Evolutionary conservation across 2,888 invertebrate species (phyloP).

Genomic region (Metalampra italica): DNA sequence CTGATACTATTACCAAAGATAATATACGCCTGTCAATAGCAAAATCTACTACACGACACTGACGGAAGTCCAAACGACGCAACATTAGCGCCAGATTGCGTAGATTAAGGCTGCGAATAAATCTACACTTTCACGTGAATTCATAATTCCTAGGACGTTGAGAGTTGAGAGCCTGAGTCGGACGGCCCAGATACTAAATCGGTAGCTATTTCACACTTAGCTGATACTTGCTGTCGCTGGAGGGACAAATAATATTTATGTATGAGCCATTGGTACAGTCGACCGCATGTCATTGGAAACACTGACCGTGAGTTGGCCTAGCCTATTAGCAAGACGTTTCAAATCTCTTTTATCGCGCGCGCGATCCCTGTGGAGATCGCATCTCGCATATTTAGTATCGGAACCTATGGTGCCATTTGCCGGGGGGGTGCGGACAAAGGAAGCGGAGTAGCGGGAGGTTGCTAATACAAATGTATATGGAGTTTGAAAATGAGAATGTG

Average conservation of each 20-base stretch:
- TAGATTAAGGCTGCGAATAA: constrained; percentile 22
- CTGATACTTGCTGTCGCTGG: constrained; percentile 6
- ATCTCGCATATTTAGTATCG: no score
- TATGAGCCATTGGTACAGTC: background rate
- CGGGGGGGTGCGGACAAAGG: no score
- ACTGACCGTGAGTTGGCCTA: no score
- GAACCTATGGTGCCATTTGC: no score
- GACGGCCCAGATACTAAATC: constrained; percentile 7
- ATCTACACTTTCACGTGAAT: constrained; percentile 25
- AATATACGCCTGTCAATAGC: background rate
- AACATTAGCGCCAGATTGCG: constrained; percentile 13
- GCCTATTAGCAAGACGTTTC: no score
- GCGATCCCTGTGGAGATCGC: no score
- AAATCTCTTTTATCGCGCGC: no score
- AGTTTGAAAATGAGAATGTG: no score
- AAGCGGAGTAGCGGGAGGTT: no score
- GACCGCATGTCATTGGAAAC: no score
- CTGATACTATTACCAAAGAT: background rate
- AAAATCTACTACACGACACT: background rate
- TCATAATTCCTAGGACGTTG: constrained; percentile 15
- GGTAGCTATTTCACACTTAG: constrained; percentile 15
- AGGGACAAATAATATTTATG: constrained; percentile 4
- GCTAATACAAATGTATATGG: no score
- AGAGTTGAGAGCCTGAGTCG: constrained; percentile 5
- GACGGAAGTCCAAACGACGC: constrained; percentile 21